These are phyloP conservation scores for Proteles cristata DNA, from an alignment of 2,113 vertebrate genomes.

Conservation along the genomic window DNA sequence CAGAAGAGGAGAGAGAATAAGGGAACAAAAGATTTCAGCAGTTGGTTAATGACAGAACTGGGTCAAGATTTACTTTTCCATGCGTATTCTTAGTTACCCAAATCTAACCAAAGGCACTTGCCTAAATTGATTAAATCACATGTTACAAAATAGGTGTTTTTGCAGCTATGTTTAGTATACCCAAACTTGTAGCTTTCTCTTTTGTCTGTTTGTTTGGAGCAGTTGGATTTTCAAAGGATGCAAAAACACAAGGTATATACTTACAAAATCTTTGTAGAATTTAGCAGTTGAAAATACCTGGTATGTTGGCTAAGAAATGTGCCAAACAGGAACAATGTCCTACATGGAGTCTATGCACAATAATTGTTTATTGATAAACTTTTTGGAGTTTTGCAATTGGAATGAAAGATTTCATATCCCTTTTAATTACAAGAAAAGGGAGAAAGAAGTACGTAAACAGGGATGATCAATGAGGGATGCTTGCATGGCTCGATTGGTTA, in stretches of 20 bases:
- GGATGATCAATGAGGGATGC: too few species aligned
- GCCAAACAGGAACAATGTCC: not conserved
- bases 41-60: constrained; percentile 29
- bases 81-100: not conserved
- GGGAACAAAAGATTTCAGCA: not conserved
- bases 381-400: not conserved
- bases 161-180: not conserved
- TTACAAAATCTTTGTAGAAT: not conserved
- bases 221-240: constrained; percentile 14
- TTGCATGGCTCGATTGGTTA: too few species aligned
- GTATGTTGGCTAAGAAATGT: not conserved
- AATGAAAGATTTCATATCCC: not conserved
- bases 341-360: not conserved
- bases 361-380: constrained; percentile 38
- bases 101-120: constrained; percentile 39
- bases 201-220: not conserved
- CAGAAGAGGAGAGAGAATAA: not conserved
- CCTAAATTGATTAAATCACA: constrained; percentile 41
- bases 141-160: constrained; percentile 12
- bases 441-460: not conserved
- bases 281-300: not conserved
- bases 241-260: not conserved
- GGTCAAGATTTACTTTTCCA: constrained; percentile 31
- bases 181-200: not conserved
- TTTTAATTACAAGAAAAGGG: not conserved